phyloP scores from a whole-genome alignment of 2,113 vertebrate species.

The Sigmodon hispidus region DNA sequence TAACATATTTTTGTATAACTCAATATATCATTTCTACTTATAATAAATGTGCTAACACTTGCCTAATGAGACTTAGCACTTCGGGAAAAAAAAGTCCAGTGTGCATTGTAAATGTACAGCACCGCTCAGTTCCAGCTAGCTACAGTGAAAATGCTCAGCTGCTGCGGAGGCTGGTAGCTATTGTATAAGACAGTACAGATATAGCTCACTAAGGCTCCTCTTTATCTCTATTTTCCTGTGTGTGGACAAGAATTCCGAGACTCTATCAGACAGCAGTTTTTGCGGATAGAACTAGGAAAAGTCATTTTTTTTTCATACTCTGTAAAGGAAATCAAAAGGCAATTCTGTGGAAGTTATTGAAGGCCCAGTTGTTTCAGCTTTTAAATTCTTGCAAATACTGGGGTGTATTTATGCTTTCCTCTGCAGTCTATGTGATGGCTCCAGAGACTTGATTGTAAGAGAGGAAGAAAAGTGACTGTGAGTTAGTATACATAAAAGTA shows the following conservation, averaged over 20 bases:
- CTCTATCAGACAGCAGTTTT: conserved; percentile 9
- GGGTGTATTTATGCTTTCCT: conserved; percentile 7
- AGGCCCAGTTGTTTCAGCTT: conserved; percentile 45
- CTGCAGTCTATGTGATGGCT: not conserved
- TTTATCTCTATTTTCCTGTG: not conserved
- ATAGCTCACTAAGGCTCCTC: not conserved
- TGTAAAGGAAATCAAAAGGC: conserved; percentile 15
- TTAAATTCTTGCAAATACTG: conserved; percentile 41
- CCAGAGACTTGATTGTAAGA: not conserved
- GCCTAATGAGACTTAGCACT: not conserved
- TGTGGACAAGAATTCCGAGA: conserved; percentile 31
- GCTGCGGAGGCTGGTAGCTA: not conserved
- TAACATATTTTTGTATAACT: not conserved
- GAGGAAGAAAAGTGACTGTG: not conserved
- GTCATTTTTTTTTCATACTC: not conserved
- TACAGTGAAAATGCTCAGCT: not conserved
- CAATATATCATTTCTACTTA: not conserved
- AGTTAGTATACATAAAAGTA: not conserved
- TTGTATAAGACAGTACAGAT: accelerated
- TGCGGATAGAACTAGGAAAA: conserved; percentile 28
- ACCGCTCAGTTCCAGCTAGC: not conserved
- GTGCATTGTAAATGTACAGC: not conserved
- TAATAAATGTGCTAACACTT: not conserved
- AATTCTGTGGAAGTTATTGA: conserved; percentile 4
- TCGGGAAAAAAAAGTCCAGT: not conserved